Evolutionary conservation across 1,140 invertebrate species (phyloP).

Genomic region (Spodoptera litura): DNA sequence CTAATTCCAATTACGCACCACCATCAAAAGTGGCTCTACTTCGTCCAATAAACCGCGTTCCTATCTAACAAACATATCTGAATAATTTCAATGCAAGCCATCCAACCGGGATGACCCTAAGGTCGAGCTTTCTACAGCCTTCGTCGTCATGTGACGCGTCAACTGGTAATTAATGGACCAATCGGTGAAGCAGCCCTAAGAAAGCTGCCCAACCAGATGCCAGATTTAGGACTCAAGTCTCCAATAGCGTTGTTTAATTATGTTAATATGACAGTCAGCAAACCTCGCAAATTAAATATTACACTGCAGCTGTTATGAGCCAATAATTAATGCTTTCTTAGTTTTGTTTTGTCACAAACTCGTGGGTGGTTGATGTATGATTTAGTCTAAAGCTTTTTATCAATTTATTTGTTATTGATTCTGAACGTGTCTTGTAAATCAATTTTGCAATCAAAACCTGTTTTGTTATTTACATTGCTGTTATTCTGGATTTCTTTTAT

Average conservation of each 20-base stretch:
- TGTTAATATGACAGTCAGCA: slow-evolving; percentile 39
- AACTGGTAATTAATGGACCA: slow-evolving; percentile 62
- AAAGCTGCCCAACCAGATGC: slow-evolving; percentile 47
- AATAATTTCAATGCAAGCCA: slow-evolving; percentile 53
- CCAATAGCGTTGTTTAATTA: slow-evolving; percentile 33
- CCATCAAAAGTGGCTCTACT: slow-evolving; percentile 13
- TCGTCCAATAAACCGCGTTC: slow-evolving; percentile 25
- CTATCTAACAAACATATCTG: slow-evolving; percentile 50
- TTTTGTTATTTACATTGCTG: neutral
- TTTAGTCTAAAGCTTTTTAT: slow-evolving; percentile 6
- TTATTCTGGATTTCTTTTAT: neutral
- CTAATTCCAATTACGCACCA: slow-evolving; percentile 33
- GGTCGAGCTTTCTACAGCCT: slow-evolving; percentile 65
- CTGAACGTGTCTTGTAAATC: neutral
- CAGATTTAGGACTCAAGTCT: slow-evolving; percentile 19
- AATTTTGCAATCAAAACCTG: slow-evolving; percentile 1
- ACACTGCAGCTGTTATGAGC: slow-evolving; percentile 16
- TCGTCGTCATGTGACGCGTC: slow-evolving; percentile 57
- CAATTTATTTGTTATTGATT: slow-evolving; percentile 8
- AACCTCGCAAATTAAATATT: slow-evolving; percentile 40
- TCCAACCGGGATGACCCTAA: slow-evolving; percentile 53
- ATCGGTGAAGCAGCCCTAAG: slow-evolving; percentile 52
- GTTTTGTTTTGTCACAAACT: slow-evolving; percentile 29
- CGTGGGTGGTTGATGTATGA: slow-evolving; percentile 28
- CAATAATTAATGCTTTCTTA: slow-evolving; percentile 19